Conservation (phyloP, 2,888 invertebrate genomes). For the Saturnia pavonia region DNA sequence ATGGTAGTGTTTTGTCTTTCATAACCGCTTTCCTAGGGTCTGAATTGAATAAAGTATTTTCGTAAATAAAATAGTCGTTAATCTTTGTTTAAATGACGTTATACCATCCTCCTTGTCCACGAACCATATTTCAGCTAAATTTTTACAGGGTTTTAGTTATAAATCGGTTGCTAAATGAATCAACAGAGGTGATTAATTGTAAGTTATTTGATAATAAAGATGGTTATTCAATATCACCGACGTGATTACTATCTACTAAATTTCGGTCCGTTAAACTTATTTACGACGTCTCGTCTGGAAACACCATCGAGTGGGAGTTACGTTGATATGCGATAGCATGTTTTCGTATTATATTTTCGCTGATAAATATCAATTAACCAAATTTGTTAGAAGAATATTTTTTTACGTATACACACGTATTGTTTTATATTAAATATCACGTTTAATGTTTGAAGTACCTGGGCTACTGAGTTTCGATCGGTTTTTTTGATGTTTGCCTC, state of each 20-base stretch:
- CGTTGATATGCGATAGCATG: not conserved
- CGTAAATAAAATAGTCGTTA: too few species aligned
- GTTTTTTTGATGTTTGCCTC: too few species aligned
- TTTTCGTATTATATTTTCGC: not conserved
- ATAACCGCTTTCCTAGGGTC: too few species aligned
- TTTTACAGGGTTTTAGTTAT: not conserved
- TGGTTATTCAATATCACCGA: not conserved
- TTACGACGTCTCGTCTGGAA: not conserved
- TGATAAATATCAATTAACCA: not conserved
- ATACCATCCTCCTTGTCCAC: too few species aligned
- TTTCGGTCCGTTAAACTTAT: not conserved
- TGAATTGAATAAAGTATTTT: too few species aligned
- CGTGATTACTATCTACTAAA: not conserved
- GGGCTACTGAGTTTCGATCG: too few species aligned
- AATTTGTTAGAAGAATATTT: not conserved
- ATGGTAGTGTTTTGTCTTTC: too few species aligned
- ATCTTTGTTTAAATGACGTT: too few species aligned
- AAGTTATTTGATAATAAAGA: not conserved
- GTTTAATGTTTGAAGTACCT: too few species aligned
- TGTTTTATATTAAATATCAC: too few species aligned
- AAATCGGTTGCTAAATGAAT: not conserved
- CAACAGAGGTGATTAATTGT: not conserved
- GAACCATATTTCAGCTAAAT: too few species aligned
- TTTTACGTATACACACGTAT: too few species aligned
- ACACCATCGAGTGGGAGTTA: not conserved